phyloP scores from a whole-genome alignment of 2,888 invertebrate species.

The Microctonus hyperodae region DNA sequence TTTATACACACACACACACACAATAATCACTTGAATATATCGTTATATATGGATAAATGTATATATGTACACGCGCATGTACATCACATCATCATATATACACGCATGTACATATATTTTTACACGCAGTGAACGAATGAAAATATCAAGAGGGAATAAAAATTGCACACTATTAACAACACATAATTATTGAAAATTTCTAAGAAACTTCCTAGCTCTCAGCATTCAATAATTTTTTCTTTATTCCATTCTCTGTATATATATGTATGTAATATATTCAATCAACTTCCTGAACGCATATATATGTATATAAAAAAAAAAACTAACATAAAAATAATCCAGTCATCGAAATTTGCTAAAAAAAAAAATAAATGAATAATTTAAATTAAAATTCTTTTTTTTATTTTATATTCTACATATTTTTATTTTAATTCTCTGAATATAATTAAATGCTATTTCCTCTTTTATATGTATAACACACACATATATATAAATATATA shows the following conservation, averaged over 20 bases:
- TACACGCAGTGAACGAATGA: not conserved
- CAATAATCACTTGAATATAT: not conserved
- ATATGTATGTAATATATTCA: not conserved
- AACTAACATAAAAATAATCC: not conserved
- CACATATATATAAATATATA: not conserved
- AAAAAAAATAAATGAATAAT: not conserved
- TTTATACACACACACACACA: constrained; percentile 18
- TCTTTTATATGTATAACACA: not conserved
- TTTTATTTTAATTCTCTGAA: not conserved
- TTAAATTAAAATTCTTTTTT: not conserved
- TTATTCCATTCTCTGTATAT: not conserved
- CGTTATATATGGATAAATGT: not conserved
- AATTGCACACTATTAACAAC: not conserved
- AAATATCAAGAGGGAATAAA: not conserved
- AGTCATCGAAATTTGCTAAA: not conserved
- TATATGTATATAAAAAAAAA: not conserved
- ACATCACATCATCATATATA: not conserved
- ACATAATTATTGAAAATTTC: not conserved
- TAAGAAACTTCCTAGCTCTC: not conserved
- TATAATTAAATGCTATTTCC: not conserved
- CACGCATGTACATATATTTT: not conserved
- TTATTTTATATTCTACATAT: not conserved
- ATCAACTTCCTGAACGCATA: not conserved
- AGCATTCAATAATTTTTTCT: not conserved
- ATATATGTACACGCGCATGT: not conserved